A percentile compares a stretch with the other conserved stretches of the same genome.
These are phyloP conservation scores for Capromys pilorides DNA, from an alignment of 2,797 vertebrate species.

Conservation along the genomic window DNA sequence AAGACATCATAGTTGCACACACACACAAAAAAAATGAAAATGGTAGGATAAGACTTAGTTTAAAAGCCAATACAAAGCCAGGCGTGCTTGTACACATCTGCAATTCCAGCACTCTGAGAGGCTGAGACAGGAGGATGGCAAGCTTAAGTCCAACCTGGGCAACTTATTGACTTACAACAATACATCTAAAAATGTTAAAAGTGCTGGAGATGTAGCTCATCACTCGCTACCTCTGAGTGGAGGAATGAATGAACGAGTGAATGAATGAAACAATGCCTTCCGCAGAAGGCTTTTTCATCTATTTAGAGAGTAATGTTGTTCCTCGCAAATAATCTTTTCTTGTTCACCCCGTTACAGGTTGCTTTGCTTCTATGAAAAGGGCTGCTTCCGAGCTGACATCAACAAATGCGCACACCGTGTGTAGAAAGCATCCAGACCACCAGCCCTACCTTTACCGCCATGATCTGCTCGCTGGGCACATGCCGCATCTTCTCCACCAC, in stretches of 20 bases:
- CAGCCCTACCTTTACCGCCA: conserved; percentile 96
- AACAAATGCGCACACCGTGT: background rate
- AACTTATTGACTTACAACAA: background rate
- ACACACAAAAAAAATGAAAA: background rate
- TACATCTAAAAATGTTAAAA: background rate
- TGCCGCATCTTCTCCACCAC: conserved; percentile 99
- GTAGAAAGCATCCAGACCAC: background rate
- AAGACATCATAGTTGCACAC: background rate
- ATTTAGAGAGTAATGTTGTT: background rate
- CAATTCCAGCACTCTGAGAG: background rate
- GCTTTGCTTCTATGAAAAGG: background rate
- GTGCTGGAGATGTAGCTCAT: background rate
- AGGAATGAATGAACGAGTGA: background rate
- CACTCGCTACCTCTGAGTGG: too few relatives aligned
- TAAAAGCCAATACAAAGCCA: background rate
- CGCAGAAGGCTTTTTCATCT: background rate
- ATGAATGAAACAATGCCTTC: background rate
- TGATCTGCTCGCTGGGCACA: conserved; percentile 95
- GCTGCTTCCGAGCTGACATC: background rate
- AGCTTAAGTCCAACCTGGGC: too few relatives aligned
- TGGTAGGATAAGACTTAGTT: background rate
- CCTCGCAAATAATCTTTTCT: background rate
- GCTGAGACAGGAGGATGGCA: background rate
- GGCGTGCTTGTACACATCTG: background rate
- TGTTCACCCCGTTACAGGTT: too few relatives aligned